phyloP scores from a whole-genome alignment of 2,888 invertebrate genomes.

The Aleiodes alternator region DNA sequence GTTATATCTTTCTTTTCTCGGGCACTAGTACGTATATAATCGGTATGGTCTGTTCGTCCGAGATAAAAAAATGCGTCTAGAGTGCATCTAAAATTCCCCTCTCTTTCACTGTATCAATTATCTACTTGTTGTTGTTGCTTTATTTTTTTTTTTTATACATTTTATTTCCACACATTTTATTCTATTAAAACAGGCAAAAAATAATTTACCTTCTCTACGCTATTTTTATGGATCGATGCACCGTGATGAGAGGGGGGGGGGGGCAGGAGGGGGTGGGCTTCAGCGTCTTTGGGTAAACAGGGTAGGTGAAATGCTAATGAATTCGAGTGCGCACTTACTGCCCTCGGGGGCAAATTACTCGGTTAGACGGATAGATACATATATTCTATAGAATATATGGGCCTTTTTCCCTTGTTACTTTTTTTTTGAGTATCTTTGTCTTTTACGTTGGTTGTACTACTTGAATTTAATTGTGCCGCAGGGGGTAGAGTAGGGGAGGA shows the following conservation, averaged over 20 bases:
- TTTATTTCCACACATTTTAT: background rate
- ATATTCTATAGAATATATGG: constrained; percentile 18
- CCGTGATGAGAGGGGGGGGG: background rate
- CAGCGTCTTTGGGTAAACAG: constrained; percentile 43
- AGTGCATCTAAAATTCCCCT: constrained; percentile 34
- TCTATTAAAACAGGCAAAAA: background rate
- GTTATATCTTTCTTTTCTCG: constrained; percentile 75
- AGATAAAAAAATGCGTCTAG: constrained; percentile 48
- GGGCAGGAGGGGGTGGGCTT: background rate
- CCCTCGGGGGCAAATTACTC: constrained; percentile 55
- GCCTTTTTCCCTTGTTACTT: constrained; percentile 25
- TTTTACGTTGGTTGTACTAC: background rate
- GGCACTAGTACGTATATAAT: constrained; percentile 54
- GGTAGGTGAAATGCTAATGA: constrained; percentile 42
- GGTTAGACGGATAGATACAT: constrained; percentile 56
- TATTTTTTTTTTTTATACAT: background rate
- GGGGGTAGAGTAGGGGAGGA: background rate
- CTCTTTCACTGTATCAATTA: constrained; percentile 28
- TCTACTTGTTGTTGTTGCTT: constrained; percentile 17
- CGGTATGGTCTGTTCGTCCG: constrained; percentile 49
- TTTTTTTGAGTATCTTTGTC: constrained; percentile 20
- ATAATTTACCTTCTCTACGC: background rate
- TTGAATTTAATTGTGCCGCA: background rate
- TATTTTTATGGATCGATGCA: constrained; percentile 17
- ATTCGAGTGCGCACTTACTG: constrained; percentile 44